These are phyloP conservation scores for Orthonyx spaldingii DNA, from an alignment of 2,113 vertebrate species.

Conservation along the genomic window DNA sequence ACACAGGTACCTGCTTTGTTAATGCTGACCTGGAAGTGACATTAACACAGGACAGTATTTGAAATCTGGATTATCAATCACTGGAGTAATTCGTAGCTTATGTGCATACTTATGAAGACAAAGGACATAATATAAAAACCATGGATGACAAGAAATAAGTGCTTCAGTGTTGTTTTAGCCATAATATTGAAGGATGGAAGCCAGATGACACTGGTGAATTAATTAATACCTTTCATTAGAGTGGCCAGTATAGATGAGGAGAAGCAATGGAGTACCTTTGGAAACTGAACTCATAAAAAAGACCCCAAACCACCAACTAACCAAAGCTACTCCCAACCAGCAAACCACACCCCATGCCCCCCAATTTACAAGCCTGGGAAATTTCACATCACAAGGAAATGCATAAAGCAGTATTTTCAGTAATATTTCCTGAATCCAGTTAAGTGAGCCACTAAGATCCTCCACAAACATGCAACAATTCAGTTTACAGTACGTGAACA, in stretches of 20 bases:
- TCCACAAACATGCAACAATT: neutral
- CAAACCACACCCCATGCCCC: fast-evolving
- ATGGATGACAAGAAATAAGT: neutral
- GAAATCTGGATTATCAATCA: neutral
- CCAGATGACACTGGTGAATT: neutral
- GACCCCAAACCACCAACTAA: neutral
- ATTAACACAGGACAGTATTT: neutral
- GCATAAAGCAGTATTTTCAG: neutral
- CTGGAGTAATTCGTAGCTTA: neutral
- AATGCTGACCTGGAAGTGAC: neutral
- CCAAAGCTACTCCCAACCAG: fast-evolving
- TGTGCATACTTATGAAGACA: neutral
- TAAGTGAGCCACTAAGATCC: neutral
- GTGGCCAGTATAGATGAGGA: neutral
- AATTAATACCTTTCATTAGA: neutral
- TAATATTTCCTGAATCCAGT: neutral
- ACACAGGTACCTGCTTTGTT: neutral
- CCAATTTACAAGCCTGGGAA: neutral
- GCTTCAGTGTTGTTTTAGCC: neutral
- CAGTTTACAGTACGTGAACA: neutral
- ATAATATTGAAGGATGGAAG: neutral
- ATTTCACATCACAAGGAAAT: neutral
- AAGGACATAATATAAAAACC: neutral
- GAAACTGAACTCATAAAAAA: neutral
- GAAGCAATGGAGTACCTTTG: neutral